phyloP scores from a whole-genome alignment of 2,797 vertebrate species.

The Geotrypetes seraphini region DNA sequence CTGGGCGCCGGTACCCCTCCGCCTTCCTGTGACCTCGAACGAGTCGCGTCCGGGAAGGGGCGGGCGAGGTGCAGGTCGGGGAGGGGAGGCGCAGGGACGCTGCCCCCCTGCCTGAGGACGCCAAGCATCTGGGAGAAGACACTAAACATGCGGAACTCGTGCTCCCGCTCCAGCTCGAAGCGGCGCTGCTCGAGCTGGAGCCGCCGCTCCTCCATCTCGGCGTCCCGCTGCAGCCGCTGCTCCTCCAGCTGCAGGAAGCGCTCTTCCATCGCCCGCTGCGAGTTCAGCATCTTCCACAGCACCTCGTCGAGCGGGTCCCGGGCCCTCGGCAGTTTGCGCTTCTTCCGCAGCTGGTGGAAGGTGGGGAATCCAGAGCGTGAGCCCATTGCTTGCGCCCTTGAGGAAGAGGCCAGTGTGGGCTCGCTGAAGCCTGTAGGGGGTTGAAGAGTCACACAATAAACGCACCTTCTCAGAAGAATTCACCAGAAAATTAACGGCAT shows the following conservation, averaged over 20 bases:
- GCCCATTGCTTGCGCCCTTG: conserved; percentile 31
- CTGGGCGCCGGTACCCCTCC: no score
- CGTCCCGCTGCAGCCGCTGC: conserved; percentile 57
- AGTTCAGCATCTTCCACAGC: conserved; percentile 47
- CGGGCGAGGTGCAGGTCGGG: conserved; percentile 22
- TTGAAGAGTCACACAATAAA: background rate
- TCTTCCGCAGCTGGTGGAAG: conserved; percentile 58
- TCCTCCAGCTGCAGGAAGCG: conserved; percentile 67
- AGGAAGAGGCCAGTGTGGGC: conserved; percentile 46
- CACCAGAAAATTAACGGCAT: no score
- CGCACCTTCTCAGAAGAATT: accelerated
- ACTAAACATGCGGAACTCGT: conserved; percentile 68
- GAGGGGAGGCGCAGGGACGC: background rate
- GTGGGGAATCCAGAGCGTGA: conserved; percentile 45
- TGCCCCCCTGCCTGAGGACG: conserved; percentile 39
- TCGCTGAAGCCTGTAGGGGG: conserved; percentile 63
- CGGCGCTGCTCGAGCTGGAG: conserved; percentile 65
- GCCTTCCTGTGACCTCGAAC: conserved; percentile 4
- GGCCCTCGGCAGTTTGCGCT: conserved; percentile 43
- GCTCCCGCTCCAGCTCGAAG: conserved; percentile 63
- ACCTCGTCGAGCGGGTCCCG: conserved; percentile 46
- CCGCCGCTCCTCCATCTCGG: conserved; percentile 62
- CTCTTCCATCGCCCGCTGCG: conserved; percentile 42
- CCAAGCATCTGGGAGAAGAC: conserved; percentile 65
- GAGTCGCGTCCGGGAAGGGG: conserved; percentile 3